Percentiles rank a stretch among this genome's conserved stretches.
phyloP scores from a whole-genome alignment of 2,113 vertebrate species.

The Apodemus sylvaticus region DNA sequence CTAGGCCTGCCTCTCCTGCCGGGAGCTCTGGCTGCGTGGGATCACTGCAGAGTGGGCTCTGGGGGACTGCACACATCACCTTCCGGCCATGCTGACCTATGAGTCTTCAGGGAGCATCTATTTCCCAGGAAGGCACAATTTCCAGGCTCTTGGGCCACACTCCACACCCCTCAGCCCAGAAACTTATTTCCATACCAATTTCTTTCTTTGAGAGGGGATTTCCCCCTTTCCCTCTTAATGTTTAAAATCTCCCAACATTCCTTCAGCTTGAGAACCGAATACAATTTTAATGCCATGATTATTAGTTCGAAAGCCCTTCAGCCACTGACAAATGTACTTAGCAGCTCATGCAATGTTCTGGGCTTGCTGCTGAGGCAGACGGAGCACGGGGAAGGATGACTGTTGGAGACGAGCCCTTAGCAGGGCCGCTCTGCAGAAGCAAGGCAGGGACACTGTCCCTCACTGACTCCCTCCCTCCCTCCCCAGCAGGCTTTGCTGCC shows the following conservation, averaged over 20 bases:
- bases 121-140: conserved; percentile 7
- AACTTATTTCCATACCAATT: conserved; percentile 32
- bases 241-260: conserved; percentile 65
- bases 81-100: neutral
- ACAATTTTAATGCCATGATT: conserved; percentile 63
- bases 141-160: neutral
- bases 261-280: conserved; percentile 60
- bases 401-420: rapidly evolving
- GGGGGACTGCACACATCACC: neutral
- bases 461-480: rapidly evolving
- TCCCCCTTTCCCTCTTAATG: conserved; percentile 37
- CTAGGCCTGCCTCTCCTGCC: rapidly evolving
- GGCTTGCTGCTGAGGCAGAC: neutral
- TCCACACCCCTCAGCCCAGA: conserved; percentile 29
- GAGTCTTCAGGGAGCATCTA: neutral
- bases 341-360: neutral
- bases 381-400: neutral
- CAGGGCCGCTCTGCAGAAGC: neutral
- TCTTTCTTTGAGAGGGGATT: conserved; percentile 55
- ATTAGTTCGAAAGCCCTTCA: conserved; percentile 73
- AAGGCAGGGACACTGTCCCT: neutral
- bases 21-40: neutral
- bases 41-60: neutral
- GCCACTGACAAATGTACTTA: conserved; percentile 60
- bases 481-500: neutral